phyloP scores from a whole-genome alignment of 2,888 invertebrate genomes.

The Cryptocephalus moraei region DNA sequence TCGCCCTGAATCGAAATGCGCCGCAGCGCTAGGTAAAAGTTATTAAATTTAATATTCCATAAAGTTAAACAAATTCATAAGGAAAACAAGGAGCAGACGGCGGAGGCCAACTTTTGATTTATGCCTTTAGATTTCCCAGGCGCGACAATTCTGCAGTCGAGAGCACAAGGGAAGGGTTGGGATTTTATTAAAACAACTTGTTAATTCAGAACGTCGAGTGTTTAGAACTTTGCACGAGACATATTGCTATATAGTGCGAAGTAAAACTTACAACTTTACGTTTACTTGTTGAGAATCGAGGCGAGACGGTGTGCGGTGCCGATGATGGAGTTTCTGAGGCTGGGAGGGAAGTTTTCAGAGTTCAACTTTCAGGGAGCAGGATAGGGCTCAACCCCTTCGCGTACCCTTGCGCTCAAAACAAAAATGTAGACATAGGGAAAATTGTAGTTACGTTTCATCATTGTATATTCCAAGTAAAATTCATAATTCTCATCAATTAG shows the following conservation, averaged over 20 bases:
- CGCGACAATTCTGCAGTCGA: constrained; percentile 28
- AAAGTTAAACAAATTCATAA: constrained; percentile 31
- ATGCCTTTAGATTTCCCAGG: constrained; percentile 30
- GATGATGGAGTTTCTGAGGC: constrained; percentile 4
- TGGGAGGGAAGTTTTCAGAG: constrained; percentile 1
- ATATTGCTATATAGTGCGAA: constrained; percentile 27
- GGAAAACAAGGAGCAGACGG: constrained; percentile 24
- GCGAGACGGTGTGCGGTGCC: constrained; percentile 12
- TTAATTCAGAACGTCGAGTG: constrained; percentile 38
- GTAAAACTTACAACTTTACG: constrained; percentile 33
- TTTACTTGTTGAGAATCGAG: constrained; percentile 25
- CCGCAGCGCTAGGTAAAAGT: constrained; percentile 15
- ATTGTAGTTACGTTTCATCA: no score
- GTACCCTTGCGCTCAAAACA: constrained; percentile 5
- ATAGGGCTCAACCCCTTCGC: constrained; percentile 10
- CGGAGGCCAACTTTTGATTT: constrained; percentile 37
- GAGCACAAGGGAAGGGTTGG: constrained; percentile 33
- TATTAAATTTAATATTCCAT: constrained; percentile 30
- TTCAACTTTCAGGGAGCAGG: constrained; percentile 4
- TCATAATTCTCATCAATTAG: no score
- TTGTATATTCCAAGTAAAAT: no score
- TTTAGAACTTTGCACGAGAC: constrained; percentile 30
- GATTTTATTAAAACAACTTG: constrained; percentile 41
- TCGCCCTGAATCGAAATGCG: constrained; percentile 9
- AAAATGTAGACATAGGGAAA: no score